These are phyloP conservation scores for Amphipyra tragopoginis DNA, from an alignment of 2,888 invertebrate species.

Conservation along the genomic window DNA sequence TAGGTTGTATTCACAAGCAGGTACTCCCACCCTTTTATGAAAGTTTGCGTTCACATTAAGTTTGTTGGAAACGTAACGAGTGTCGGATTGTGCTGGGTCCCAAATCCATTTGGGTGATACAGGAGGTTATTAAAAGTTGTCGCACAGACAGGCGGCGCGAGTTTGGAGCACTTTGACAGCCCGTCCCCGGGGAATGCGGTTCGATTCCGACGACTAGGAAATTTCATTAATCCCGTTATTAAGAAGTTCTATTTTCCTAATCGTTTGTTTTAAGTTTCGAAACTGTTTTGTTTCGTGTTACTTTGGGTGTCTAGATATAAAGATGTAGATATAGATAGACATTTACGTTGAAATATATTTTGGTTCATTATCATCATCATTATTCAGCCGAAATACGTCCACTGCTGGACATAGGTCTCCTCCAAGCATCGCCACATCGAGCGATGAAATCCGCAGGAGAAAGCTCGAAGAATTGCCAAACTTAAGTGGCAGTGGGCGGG, in stretches of 20 bases:
- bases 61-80: conserved; percentile 70
- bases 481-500: too few relatives aligned
- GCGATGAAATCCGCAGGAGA: too few relatives aligned
- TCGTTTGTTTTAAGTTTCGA: conserved; percentile 58
- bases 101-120: conserved; percentile 86
- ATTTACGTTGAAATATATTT: conserved; percentile 3
- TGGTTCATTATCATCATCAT: too few relatives aligned
- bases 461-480: too few relatives aligned
- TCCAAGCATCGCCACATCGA: too few relatives aligned
- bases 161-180: conserved; percentile 84
- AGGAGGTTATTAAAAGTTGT: conserved; percentile 88
- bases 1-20: conserved; percentile 43
- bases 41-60: conserved; percentile 57
- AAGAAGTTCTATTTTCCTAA: conserved; percentile 74
- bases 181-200: conserved; percentile 75
- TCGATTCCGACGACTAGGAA: conserved; percentile 83
- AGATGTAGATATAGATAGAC: too few relatives aligned
- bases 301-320: conserved; percentile 1
- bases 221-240: conserved; percentile 85
- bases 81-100: conserved; percentile 67
- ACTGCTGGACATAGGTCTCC: too few relatives aligned
- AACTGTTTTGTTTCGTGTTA: conserved; percentile 28
- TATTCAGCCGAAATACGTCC: too few relatives aligned
- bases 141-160: conserved; percentile 79
- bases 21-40: conserved; percentile 57